Evolutionary conservation across 2,888 invertebrate species (phyloP), one percentile per base, ranked within the genome.

Genomic region (Lycaena phlaeas): DNA sequence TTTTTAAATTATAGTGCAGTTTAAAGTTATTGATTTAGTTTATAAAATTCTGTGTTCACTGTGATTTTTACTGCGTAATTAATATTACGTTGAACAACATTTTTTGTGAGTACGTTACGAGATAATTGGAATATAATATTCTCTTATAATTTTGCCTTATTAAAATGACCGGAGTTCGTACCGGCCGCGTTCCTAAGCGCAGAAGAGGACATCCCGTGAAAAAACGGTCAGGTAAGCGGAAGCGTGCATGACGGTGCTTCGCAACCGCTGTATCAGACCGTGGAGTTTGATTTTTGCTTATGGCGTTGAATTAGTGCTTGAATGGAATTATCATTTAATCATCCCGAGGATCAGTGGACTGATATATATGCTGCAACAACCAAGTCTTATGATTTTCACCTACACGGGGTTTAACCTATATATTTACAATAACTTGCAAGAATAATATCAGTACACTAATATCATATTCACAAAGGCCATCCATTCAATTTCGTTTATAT

Each of bases 141-240:
- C 46, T 45, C 36, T 28, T 25, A 14, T 27, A 15, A 9, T 27
- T 30, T 30, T 7, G 11, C 26, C 10, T 26, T 11, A 49, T 48
- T 46, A 67, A 59, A 61, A 82, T 82, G 82, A 77, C 81, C 47
- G 73, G 73, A 49, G 64, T 78, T 51, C 62, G 76, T 50, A 63
- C 69, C 51, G 78, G 81, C 51, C 75, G 81, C 44, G 77, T 84
- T 48, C 63, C 68, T 51, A 84, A 81, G 56, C 71, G 62, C 59
- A 68, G 66, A 57, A 71, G 68, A 64, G 64, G 64, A 51, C 69
- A 65, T 45, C 71, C 69, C 49, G 60, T 64, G 56, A 76, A 74
- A 63, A 70, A 57, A 52, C 68, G 71, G 55, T 66, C 77, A 82
- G 82, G 82, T 84, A 77, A 64, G 69, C 55, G 55, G 50, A 54